phyloP scores from a whole-genome alignment of 2,797 vertebrate species.

The Bradypodion ventrale region DNA sequence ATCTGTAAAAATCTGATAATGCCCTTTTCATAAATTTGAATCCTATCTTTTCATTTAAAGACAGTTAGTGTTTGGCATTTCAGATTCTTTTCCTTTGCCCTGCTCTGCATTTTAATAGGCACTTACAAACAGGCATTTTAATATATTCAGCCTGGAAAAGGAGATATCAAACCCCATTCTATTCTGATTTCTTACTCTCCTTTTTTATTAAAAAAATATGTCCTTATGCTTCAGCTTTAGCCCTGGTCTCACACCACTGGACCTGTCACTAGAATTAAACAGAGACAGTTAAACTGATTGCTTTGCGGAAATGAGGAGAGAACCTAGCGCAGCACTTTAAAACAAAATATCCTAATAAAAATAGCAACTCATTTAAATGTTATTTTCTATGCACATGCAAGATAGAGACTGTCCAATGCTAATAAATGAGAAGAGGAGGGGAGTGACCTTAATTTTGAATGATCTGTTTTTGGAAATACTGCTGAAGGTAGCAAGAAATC shows the following conservation, averaged over 20 bases:
- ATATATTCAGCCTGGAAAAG: slow-evolving; percentile 47
- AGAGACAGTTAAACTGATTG: slow-evolving; percentile 59
- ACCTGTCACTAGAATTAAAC: slow-evolving; percentile 64
- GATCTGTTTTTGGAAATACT: slow-evolving; percentile 64
- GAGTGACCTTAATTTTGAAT: slow-evolving; percentile 65
- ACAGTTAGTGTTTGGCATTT: slow-evolving; percentile 66
- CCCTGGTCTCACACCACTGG: slow-evolving; percentile 52
- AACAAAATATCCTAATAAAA: slow-evolving; percentile 63
- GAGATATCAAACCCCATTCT: slow-evolving; percentile 57
- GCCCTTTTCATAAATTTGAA: slow-evolving; percentile 48
- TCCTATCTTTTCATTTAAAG: slow-evolving; percentile 54
- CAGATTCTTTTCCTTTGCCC: slow-evolving; percentile 58
- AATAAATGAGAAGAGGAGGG: slow-evolving; percentile 50
- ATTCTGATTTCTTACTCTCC: slow-evolving; percentile 50
- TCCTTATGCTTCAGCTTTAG: slow-evolving; percentile 58
- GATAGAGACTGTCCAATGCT: slow-evolving; percentile 39
- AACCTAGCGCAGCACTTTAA: slow-evolving; percentile 37
- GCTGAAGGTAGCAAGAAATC: slow-evolving; percentile 54
- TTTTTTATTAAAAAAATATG: slow-evolving; percentile 28
- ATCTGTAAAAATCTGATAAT: slow-evolving; percentile 28
- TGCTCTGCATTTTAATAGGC: slow-evolving; percentile 65
- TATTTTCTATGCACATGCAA: slow-evolving; percentile 58
- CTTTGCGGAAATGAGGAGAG: slow-evolving; percentile 49
- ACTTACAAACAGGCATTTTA: slow-evolving; percentile 69
- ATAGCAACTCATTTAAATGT: slow-evolving; percentile 63